These are phyloP conservation scores for Chymomyza procnemis DNA, from an alignment of 2,888 invertebrate genomes.

Conservation along the genomic window DNA sequence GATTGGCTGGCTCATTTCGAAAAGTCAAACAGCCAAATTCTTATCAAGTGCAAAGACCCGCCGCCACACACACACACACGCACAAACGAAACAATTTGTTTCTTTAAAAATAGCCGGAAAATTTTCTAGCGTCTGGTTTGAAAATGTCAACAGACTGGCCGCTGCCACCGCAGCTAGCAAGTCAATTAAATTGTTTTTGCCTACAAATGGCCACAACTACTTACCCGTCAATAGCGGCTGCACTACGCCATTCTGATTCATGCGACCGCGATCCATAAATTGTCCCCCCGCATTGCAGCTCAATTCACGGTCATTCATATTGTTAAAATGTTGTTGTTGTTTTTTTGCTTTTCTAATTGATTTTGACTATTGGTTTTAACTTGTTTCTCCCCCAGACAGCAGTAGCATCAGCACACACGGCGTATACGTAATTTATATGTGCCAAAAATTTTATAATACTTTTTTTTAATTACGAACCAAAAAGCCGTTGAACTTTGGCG, in stretches of 20 bases:
- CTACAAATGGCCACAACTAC: no score
- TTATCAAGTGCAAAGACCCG: not conserved
- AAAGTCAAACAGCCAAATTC: not conserved
- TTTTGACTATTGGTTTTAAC: constrained; percentile 4
- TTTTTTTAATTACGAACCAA: constrained; percentile 6
- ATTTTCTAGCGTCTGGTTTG: not conserved
- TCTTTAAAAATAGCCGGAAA: not conserved
- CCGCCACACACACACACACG: no score
- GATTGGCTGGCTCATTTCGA: not conserved
- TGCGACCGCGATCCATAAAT: constrained; percentile 76
- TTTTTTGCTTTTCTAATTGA: constrained; percentile 11
- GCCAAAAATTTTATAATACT: constrained; percentile 2
- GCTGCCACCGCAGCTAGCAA: not conserved
- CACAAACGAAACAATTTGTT: not conserved
- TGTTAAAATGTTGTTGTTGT: constrained; percentile 28
- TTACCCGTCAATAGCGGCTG: constrained; percentile 94
- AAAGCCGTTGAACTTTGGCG: constrained; percentile 36
- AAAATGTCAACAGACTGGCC: not conserved
- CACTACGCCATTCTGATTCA: constrained; percentile 82
- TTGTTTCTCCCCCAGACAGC: constrained; percentile 5
- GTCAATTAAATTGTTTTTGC: not conserved
- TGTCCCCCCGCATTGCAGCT: constrained; percentile 70
- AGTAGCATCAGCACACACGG: constrained; percentile 22
- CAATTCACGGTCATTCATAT: constrained; percentile 76
- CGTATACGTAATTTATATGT: constrained; percentile 12